Percentiles rank a stretch among this genome's conserved stretches.
phyloP scores from a whole-genome alignment of 2,888 invertebrate genomes.

The Acleris literana region DNA sequence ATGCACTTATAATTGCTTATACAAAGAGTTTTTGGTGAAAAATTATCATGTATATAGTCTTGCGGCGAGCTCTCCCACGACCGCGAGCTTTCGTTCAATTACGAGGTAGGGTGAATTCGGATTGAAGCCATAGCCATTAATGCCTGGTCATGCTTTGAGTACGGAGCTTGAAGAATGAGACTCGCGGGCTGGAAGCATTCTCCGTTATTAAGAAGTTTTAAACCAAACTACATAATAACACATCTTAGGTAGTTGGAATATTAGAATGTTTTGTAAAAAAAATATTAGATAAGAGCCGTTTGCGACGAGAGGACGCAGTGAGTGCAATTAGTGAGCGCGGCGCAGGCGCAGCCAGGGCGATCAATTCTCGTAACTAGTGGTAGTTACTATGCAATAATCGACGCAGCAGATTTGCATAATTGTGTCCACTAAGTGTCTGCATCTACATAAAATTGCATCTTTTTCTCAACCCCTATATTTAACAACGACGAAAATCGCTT shows the following conservation, averaged over 20 bases:
- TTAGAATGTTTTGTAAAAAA: neutral
- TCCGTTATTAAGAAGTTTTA: no score
- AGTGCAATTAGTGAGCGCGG: conserved; percentile 22
- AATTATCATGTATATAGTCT: conserved; percentile 73
- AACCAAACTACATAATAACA: no score
- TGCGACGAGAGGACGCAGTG: conserved; percentile 2
- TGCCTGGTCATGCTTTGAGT: neutral
- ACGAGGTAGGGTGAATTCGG: conserved; percentile 45
- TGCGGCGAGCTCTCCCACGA: conserved; percentile 63
- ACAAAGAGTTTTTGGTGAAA: conserved; percentile 80
- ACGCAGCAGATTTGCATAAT: conserved; percentile 78
- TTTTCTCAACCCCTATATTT: conserved; percentile 74
- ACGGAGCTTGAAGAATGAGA: no score
- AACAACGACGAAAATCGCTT: conserved; percentile 60
- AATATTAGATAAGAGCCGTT: no score
- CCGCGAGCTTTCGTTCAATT: conserved; percentile 18
- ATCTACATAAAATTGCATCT: conserved; percentile 81
- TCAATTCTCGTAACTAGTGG: conserved; percentile 74
- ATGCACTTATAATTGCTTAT: conserved; percentile 82
- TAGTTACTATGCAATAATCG: conserved; percentile 77
- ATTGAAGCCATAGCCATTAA: conserved; percentile 32
- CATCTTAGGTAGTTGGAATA: no score
- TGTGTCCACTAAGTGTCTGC: conserved; percentile 73
- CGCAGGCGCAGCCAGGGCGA: conserved; percentile 44
- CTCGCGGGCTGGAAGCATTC: no score